Conservation (phyloP, 2,113 vertebrate genomes). For the Pogonocichla stellata region DNA sequence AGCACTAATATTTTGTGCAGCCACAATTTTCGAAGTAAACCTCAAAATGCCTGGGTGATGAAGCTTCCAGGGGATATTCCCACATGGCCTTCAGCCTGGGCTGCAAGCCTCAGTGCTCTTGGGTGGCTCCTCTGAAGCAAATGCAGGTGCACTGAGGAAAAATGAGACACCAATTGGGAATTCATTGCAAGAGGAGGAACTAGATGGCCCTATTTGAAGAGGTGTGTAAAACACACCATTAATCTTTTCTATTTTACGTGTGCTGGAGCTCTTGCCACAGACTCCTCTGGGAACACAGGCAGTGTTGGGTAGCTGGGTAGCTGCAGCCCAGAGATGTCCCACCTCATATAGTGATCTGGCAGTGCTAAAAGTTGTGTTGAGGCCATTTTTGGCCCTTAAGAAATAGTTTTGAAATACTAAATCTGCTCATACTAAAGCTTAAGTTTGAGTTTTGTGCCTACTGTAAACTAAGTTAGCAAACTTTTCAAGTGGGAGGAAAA, state of each 20-base stretch:
- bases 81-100: background rate
- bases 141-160: background rate
- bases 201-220: background rate
- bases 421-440: background rate
- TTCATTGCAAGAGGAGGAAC: background rate
- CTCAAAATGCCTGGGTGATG: background rate
- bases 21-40: background rate
- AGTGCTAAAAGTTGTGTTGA: background rate
- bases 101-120: background rate
- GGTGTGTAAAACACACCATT: background rate
- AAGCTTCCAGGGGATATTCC: background rate
- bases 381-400: background rate
- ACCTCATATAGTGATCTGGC: background rate
- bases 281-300: background rate
- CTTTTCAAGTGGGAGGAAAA: background rate
- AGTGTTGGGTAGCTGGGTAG: rapidly evolving
- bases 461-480: background rate
- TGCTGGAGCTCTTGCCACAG: background rate
- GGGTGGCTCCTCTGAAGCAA: background rate
- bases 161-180: background rate
- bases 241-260: background rate
- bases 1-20: rapidly evolving
- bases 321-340: background rate
- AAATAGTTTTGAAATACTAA: background rate
- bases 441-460: background rate